phyloP scores from a whole-genome alignment of 2,888 invertebrate species.

The Cremastinae sp. region DNA sequence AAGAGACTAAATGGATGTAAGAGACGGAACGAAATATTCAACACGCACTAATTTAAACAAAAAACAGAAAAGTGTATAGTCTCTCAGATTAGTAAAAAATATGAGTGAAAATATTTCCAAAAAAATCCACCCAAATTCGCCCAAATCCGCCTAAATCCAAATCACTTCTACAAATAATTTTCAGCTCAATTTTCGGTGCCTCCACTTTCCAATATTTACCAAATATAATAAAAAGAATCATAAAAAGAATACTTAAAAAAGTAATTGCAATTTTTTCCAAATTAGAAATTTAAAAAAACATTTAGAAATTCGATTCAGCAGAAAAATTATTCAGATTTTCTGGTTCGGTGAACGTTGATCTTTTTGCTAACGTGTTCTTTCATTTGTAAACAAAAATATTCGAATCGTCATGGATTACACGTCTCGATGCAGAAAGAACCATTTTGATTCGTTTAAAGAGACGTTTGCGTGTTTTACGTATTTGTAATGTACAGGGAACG shows the following conservation, averaged over 20 bases:
- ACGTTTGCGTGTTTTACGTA: background rate
- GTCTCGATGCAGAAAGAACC: conserved; percentile 33
- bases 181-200: too few species aligned
- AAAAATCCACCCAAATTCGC: too few species aligned
- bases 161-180: too few species aligned
- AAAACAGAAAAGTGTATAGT: background rate
- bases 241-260: background rate
- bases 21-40: too few species aligned
- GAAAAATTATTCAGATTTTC: conserved; percentile 33
- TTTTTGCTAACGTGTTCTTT: conserved; percentile 15
- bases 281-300: too few species aligned
- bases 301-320: conserved; percentile 7
- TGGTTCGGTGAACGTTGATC: conserved; percentile 38
- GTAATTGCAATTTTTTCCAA: background rate
- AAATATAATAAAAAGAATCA: conserved; percentile 1
- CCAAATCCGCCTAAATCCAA: too few species aligned
- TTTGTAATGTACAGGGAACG: too few species aligned
- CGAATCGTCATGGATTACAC: conserved; percentile 38
- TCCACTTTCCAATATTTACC: background rate
- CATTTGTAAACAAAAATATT: conserved; percentile 48
- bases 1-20: too few species aligned
- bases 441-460: conserved; percentile 32
- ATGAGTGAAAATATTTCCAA: too few species aligned
- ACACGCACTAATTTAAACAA: background rate
- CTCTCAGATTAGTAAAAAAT: too few species aligned